These are phyloP conservation scores for Paedocypris sp. DNA, from an alignment of 2,113 vertebrate genomes.

Conservation along the genomic window DNA sequence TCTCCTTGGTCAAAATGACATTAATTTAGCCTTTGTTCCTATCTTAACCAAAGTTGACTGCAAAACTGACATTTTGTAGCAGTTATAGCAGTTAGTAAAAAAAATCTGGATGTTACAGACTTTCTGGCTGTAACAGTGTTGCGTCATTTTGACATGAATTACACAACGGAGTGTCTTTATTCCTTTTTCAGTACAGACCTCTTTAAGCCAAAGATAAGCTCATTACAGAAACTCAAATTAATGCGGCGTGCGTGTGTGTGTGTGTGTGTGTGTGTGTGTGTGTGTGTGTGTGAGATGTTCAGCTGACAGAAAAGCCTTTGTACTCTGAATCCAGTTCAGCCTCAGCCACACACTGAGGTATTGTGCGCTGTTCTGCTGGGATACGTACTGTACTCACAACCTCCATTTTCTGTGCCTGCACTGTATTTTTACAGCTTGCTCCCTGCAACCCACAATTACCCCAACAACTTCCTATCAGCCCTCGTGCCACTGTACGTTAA, in stretches of 20 bases:
- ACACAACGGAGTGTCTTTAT: too few relatives aligned
- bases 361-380: not conserved
- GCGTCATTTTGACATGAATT: too few relatives aligned
- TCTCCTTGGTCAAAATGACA: too few relatives aligned
- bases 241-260: not conserved
- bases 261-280: not conserved
- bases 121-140: too few relatives aligned
- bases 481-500: not conserved
- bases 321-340: not conserved
- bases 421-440: not conserved
- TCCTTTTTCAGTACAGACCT: not conserved
- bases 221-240: not conserved
- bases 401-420: not conserved
- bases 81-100: too few relatives aligned
- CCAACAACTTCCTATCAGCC: not conserved
- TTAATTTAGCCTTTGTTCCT: too few relatives aligned
- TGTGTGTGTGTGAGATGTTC: not conserved
- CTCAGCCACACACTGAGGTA: conserved; percentile 5
- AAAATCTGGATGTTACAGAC: too few relatives aligned
- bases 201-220: not conserved
- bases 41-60: too few relatives aligned
- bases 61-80: too few relatives aligned
- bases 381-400: not conserved
- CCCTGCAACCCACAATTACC: conserved; percentile 2
- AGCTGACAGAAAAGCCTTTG: not conserved